Conservation (phyloP, 2,797 vertebrate species). For the Ceyx erithaca region DNA sequence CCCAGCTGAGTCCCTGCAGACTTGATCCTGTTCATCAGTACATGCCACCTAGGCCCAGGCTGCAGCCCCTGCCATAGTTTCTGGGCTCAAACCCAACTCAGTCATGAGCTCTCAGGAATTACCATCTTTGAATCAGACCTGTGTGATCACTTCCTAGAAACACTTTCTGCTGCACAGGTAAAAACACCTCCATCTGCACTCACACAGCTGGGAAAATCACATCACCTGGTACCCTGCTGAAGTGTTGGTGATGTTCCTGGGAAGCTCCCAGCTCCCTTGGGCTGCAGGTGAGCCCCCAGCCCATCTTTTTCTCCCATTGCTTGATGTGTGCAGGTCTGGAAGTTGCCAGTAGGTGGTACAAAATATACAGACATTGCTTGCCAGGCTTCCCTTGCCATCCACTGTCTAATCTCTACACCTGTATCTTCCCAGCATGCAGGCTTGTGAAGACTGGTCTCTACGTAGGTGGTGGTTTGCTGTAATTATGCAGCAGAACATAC, state of each 20-base stretch:
- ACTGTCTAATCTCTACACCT: background rate
- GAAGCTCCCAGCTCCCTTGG: background rate
- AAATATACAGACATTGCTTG: background rate
- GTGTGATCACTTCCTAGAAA: background rate
- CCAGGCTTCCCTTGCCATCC: background rate
- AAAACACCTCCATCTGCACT: fast-evolving
- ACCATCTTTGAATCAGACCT: background rate
- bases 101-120: fast-evolving
- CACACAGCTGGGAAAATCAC: background rate
- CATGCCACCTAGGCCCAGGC: background rate
- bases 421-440: background rate
- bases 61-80: background rate
- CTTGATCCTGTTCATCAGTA: background rate
- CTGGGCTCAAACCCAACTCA: background rate
- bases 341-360: conserved; percentile 23
- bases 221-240: background rate
- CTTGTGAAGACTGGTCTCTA: background rate
- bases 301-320: background rate
- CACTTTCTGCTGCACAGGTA: background rate
- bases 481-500: background rate
- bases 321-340: background rate
- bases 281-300: background rate
- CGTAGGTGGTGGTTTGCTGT: background rate
- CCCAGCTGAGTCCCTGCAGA: background rate
- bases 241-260: background rate